phyloP scores from a whole-genome alignment of 1,140 invertebrate genomes.

The Drosophila sturtevanti region DNA sequence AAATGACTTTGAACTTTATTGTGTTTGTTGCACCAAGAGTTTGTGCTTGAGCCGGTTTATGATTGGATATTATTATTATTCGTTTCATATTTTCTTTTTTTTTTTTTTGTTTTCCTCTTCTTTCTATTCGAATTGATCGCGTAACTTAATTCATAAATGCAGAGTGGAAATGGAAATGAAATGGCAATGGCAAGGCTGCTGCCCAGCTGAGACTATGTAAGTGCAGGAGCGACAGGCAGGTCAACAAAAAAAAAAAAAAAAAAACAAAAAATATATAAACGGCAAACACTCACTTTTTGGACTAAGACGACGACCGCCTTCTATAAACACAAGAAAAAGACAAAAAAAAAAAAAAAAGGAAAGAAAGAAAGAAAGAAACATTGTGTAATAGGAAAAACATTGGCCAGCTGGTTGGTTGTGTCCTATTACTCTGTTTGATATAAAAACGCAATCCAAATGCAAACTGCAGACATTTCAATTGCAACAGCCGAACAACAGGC shows the following conservation, averaged over 20 bases:
- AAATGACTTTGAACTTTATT: conserved; percentile 81
- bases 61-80: conserved; percentile 42
- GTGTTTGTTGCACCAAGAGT: conserved; percentile 36
- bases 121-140: conserved; percentile 67
- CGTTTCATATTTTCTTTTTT: not conserved
- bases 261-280: not conserved
- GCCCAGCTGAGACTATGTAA: conserved; percentile 6
- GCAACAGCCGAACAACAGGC: conserved; percentile 44
- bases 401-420: conserved; percentile 21
- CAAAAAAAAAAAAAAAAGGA: conserved; percentile 12
- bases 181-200: conserved; percentile 22
- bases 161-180: conserved; percentile 24
- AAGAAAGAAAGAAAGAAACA: conserved; percentile 24
- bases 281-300: conserved; percentile 68
- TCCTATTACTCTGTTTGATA: conserved; percentile 54
- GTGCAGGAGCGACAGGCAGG: conserved; percentile 29
- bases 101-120: conserved; percentile 25
- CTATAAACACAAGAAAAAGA: conserved; percentile 51
- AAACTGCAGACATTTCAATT: conserved; percentile 61
- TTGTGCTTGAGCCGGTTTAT: conserved; percentile 39
- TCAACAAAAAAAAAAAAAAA: conserved; percentile 37
- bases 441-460: conserved; percentile 53
- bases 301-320: conserved; percentile 42
- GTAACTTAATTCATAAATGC: conserved; percentile 76
- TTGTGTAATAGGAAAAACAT: conserved; percentile 68